These are phyloP conservation scores for Xerus rutilus DNA, from an alignment of 2,797 vertebrate genomes.

Conservation along the genomic window DNA sequence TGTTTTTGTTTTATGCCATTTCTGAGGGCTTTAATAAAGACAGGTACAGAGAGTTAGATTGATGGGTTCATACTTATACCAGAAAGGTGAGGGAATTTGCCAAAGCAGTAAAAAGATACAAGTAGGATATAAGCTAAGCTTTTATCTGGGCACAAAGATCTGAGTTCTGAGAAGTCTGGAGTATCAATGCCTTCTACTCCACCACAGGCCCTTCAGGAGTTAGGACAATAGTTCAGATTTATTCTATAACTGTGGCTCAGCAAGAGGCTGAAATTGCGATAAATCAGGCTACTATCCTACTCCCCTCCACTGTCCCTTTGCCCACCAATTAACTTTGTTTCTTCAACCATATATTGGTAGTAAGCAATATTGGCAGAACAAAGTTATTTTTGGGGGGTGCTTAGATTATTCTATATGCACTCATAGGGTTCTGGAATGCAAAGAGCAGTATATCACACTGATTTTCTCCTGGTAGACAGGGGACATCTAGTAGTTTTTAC, in stretches of 20 bases:
- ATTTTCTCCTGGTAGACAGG: not conserved
- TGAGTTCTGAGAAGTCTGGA: not conserved
- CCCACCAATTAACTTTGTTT: not conserved
- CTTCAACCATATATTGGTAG: not conserved
- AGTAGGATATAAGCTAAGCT: not conserved
- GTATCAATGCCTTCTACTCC: not conserved
- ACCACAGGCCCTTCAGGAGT: not conserved
- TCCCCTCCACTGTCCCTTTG: not conserved
- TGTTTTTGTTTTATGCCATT: not conserved
- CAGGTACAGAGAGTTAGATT: not conserved
- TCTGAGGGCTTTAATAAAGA: not conserved
- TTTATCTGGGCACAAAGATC: not conserved
- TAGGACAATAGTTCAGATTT: not conserved
- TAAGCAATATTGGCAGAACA: not conserved
- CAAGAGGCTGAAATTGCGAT: not conserved
- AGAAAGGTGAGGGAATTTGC: not conserved
- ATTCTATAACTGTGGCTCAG: not conserved
- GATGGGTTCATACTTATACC: not conserved
- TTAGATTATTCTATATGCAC: not conserved
- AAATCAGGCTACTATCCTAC: not conserved
- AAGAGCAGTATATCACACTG: not conserved
- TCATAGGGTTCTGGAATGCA: not conserved
- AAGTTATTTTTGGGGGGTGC: not conserved
- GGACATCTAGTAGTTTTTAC: not conserved
- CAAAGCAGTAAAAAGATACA: not conserved